Conservation (phyloP, 2,113 vertebrate genomes). For the Aythya baeri region DNA sequence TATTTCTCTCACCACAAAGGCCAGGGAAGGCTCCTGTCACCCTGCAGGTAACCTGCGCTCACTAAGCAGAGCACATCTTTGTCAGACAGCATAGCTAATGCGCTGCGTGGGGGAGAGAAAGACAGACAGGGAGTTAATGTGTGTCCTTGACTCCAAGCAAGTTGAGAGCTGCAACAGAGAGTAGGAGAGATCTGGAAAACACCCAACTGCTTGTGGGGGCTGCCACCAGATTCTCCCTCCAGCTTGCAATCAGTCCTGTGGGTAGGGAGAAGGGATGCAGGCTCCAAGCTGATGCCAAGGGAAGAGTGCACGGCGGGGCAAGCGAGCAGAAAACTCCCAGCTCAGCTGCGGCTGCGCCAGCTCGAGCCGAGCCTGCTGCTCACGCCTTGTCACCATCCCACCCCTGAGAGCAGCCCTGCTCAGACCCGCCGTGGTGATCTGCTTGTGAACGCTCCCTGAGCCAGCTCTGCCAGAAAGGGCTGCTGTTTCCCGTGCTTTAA, state of each 20-base stretch:
- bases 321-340: neutral
- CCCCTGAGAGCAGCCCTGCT: neutral
- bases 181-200: constrained; percentile 29
- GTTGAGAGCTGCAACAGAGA: neutral
- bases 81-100: neutral
- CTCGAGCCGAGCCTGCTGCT: neutral
- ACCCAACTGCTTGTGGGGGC: constrained; percentile 12
- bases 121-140: neutral
- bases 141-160: neutral
- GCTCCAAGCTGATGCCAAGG: neutral
- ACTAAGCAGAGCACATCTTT: neutral
- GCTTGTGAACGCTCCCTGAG: neutral
- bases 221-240: constrained; percentile 10
- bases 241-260: neutral
- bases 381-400: neutral
- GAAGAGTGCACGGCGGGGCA: neutral
- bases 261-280: neutral
- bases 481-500: neutral
- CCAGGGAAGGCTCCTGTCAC: neutral
- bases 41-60: neutral
- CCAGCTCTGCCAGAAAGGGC: neutral
- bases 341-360: neutral
- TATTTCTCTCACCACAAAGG: neutral
- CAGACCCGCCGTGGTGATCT: neutral
- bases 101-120: neutral